A percentile compares a stretch with the other conserved stretches of the same genome.
These are phyloP conservation scores for Arnoldichthys spilopterus DNA, from an alignment of 2,797 vertebrate species.

Conservation along the genomic window DNA sequence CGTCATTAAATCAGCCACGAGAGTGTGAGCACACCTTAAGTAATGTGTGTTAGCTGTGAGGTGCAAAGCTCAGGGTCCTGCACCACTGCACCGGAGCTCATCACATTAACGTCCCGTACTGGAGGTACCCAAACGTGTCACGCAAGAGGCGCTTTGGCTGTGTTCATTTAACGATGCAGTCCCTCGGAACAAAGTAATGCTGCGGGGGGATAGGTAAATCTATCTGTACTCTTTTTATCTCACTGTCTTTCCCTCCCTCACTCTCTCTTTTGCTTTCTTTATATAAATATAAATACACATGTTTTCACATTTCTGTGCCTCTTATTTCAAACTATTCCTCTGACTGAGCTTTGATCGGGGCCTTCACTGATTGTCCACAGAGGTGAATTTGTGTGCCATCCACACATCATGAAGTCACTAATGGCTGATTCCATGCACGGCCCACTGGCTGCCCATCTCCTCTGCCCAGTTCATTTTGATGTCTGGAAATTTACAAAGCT, in stretches of 20 bases:
- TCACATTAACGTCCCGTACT: slow-evolving; percentile 57
- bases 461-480: slow-evolving; percentile 9
- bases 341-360: slow-evolving; percentile 15
- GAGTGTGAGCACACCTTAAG: slow-evolving; percentile 34
- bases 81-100: slow-evolving; percentile 65
- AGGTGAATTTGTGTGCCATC: slow-evolving; percentile 19
- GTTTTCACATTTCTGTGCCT: slow-evolving; percentile 27
- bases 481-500: slow-evolving; percentile 1
- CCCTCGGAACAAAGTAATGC: slow-evolving; percentile 45
- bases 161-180: slow-evolving; percentile 44
- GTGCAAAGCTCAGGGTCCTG: slow-evolving; percentile 62
- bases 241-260: background rate
- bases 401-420: slow-evolving; percentile 4
- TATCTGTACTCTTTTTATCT: slow-evolving; percentile 5
- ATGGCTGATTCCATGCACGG: slow-evolving; percentile 25
- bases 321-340: slow-evolving; percentile 38
- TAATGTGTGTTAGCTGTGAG: slow-evolving; percentile 26
- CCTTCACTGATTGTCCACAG: slow-evolving; percentile 14
- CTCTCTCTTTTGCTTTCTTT: background rate
- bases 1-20: slow-evolving; percentile 28
- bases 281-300: too few relatives aligned
- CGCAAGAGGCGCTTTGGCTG: slow-evolving; percentile 47
- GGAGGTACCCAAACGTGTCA: slow-evolving; percentile 57
- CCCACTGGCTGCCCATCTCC: slow-evolving; percentile 3
- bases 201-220: slow-evolving; percentile 27